Conservation (phyloP, 2,797 vertebrate genomes). For the Dicrostonyx torquatus region DNA sequence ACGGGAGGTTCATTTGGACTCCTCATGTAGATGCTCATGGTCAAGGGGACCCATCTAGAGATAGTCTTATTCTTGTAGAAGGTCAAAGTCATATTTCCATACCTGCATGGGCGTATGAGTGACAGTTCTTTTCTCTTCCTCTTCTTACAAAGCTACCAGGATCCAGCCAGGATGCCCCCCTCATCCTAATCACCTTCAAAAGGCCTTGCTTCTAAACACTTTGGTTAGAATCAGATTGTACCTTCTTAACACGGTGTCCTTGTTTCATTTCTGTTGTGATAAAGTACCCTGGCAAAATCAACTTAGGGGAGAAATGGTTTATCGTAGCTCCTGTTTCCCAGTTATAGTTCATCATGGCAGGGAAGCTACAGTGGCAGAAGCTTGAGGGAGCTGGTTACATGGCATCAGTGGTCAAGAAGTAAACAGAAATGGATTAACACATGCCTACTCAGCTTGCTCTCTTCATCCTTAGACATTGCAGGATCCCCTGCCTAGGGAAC, state of each 20-base stretch:
- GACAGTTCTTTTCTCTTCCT: background rate
- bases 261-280: background rate
- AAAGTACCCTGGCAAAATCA: background rate
- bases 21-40: background rate
- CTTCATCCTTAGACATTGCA: background rate
- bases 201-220: background rate
- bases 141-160: background rate
- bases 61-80: background rate
- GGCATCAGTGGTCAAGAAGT: background rate
- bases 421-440: background rate
- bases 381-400: background rate
- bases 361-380: background rate
- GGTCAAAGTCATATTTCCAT: background rate
- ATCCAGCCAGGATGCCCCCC: no score
- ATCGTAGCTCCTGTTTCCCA: background rate
- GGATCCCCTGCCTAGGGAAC: background rate
- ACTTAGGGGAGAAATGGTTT: background rate
- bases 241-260: background rate
- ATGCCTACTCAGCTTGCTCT: background rate
- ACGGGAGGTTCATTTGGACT: background rate
- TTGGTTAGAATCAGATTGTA: background rate
- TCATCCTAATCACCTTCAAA: background rate
- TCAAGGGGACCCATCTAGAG: background rate
- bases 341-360: background rate
- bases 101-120: background rate